Percentiles rank a stretch among this genome's conserved stretches.
These are phyloP conservation scores for Agrotis puta DNA, from an alignment of 2,888 invertebrate species.

Conservation along the genomic window DNA sequence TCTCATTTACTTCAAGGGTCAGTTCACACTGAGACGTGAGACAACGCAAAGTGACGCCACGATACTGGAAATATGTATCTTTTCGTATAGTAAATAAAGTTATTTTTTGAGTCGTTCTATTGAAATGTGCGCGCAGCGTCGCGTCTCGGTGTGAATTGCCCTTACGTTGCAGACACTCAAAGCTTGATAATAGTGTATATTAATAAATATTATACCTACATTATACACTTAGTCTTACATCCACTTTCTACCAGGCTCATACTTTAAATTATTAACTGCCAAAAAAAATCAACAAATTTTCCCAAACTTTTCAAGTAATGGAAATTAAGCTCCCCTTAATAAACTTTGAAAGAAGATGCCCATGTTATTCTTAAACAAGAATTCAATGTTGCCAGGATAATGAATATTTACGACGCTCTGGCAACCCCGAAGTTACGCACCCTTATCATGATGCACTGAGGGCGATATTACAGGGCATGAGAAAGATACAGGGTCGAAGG, in stretches of 20 bases:
- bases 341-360: conserved; percentile 63
- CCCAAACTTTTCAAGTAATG: conserved; percentile 64
- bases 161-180: too few species aligned
- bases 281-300: conserved; percentile 31
- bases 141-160: too few species aligned
- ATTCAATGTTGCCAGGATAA: conserved; percentile 74
- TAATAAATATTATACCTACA: too few species aligned
- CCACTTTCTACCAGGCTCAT: background rate
- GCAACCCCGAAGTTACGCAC: conserved; percentile 62
- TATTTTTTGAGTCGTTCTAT: too few species aligned
- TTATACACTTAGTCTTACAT: too few species aligned
- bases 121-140: too few species aligned
- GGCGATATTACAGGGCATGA: conserved; percentile 69
- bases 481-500: conserved; percentile 62
- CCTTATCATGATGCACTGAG: conserved; percentile 75
- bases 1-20: too few species aligned
- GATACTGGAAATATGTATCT: too few species aligned
- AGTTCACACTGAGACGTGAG: too few species aligned
- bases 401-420: conserved; percentile 76
- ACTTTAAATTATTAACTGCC: conserved; percentile 33
- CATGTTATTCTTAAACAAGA: conserved; percentile 74
- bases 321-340: conserved; percentile 68
- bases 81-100: too few species aligned
- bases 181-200: too few species aligned
- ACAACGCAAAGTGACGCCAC: too few species aligned